Base-by-base conservation (phyloP, 1,140 invertebrate genomes). In the Lucilia cuprina region DNA sequence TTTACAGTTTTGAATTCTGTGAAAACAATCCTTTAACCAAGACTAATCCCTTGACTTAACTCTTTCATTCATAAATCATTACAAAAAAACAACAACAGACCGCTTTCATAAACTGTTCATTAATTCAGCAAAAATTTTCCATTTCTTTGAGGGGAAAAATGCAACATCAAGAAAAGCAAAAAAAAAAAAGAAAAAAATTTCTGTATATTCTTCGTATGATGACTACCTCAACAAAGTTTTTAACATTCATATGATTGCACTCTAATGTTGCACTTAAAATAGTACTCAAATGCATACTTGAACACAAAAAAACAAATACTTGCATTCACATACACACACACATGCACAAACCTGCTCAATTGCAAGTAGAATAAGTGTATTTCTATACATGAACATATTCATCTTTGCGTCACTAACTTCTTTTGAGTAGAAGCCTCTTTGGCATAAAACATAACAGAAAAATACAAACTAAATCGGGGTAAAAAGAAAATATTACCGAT, bases 151-250 rank as follows among this genome's bases (percentile, higher is more conserved):
- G 35, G 35, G 35, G 13, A 55, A 55, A 55, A 17, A 55, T 13
- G 10, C 2, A 55, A 55, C 50, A 55, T 5, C 50, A 55, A 55
- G 5, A 55, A 55, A 5, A 55, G 14, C 5, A 55, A 5, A 55
- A 12, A n/a, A n/a, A n/a, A n/a, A n/a, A n/a, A n/a, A n/a, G n/a
- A n/a, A n/a, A n/a, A n/a, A n/a, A n/a, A n/a, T n/a, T n/a, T n/a
- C n/a, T n/a, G n/a, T n/a, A 55, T 12, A 55, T 55, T 55, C n/a
- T n/a, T n/a, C n/a, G n/a, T n/a, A 21, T 70, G 65, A 21, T 70
- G 65, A 70, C 65, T 70, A 70, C 65, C 65, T 70, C 65, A 70
- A 70, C 65, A 70, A 70, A 70, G 65, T n/a, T 70, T 70, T 70
- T n/a, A 70, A 70, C 65, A 70, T 70, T 70, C 65, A 70, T 70